phyloP scores from a whole-genome alignment of 2,888 invertebrate genomes.

The Ophioninae sp. region DNA sequence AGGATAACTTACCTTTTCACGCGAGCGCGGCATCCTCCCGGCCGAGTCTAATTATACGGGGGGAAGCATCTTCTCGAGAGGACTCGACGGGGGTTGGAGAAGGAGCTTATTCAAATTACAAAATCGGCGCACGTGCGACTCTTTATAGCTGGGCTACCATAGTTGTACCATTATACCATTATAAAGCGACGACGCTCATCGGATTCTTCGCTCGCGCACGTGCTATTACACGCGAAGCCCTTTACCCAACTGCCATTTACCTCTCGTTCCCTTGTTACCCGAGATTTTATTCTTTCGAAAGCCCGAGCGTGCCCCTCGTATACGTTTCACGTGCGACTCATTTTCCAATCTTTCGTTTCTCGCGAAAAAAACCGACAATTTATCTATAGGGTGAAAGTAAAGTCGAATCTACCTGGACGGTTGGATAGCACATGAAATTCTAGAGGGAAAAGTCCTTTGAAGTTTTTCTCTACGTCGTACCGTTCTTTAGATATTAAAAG shows the following conservation, averaged over 20 bases:
- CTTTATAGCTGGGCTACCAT: conserved; percentile 48
- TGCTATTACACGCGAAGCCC: conserved; percentile 4
- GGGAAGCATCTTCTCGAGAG: conserved; percentile 28
- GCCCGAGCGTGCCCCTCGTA: conserved; percentile 14
- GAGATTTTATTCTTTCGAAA: conserved; percentile 44
- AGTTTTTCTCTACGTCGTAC: neutral
- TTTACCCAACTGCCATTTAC: conserved; percentile 15
- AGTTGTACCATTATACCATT: conserved; percentile 57
- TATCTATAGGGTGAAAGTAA: neutral
- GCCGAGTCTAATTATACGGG: conserved; percentile 48
- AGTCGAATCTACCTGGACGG: neutral
- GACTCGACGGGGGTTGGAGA: neutral
- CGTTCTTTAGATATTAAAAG: neutral
- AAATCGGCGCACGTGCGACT: conserved; percentile 57
- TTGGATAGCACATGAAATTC: neutral
- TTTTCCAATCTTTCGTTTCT: conserved; percentile 59
- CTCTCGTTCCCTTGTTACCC: conserved; percentile 17
- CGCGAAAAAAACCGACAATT: neutral
- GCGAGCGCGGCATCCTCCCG: conserved; percentile 22
- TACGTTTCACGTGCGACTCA: conserved; percentile 28
- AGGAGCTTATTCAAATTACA: conserved; percentile 59
- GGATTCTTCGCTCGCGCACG: conserved; percentile 4
- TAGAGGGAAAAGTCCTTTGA: neutral
- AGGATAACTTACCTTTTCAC: conserved; percentile 42
- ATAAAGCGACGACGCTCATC: conserved; percentile 43